Conservation (phyloP, 2,888 invertebrate genomes). For the Acanthococcus lagerstroemiae region DNA sequence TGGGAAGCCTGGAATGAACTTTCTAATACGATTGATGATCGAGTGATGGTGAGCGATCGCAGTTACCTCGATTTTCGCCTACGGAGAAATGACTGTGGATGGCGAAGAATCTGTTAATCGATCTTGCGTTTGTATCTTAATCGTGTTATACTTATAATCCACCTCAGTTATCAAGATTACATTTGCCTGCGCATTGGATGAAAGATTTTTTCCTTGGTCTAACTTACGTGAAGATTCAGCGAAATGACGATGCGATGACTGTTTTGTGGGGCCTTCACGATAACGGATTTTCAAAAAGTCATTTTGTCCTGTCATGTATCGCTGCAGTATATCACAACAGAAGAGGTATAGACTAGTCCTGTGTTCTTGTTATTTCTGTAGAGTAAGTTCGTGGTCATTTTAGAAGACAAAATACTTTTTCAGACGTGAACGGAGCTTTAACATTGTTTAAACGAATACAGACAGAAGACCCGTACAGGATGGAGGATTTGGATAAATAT, state of each 20-base stretch:
- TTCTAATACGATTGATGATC: constrained; percentile 72
- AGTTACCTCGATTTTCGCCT: no score
- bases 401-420: constrained; percentile 4
- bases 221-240: constrained; percentile 76
- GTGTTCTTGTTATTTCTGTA: no score
- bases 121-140: neutral
- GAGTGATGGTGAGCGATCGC: constrained; percentile 57
- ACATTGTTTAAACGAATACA: constrained; percentile 26
- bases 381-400: neutral
- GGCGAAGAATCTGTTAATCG: neutral
- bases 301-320: constrained; percentile 82
- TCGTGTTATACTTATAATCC: neutral
- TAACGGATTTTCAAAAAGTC: constrained; percentile 74
- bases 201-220: constrained; percentile 84
- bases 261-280: constrained; percentile 65
- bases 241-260: constrained; percentile 79
- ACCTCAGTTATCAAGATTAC: constrained; percentile 43
- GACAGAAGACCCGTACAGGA: constrained; percentile 77
- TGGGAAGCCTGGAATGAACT: constrained; percentile 96
- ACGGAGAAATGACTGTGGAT: no score
- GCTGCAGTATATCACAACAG: constrained; percentile 87
- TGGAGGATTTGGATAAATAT: constrained; percentile 93
- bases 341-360: constrained; percentile 52
- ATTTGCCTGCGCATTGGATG: constrained; percentile 85
- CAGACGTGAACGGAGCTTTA: constrained; percentile 28